phyloP scores from a whole-genome alignment of 2,797 vertebrate genomes.

The Acrossocheilus fasciatus region DNA sequence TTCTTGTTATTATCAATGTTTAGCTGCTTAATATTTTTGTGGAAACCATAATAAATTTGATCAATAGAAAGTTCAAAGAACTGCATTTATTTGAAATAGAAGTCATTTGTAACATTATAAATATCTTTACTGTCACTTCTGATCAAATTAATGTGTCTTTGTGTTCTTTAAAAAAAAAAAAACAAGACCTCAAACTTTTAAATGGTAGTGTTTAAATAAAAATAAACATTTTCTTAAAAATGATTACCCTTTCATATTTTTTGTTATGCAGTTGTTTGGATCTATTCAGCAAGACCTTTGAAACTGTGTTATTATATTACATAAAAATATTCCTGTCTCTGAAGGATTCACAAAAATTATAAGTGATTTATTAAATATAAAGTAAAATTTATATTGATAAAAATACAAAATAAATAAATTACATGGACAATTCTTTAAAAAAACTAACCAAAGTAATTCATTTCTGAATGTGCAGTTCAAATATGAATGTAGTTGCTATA shows the following conservation, averaged over 20 bases:
- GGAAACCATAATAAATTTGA: background rate
- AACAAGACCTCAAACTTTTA: too few species aligned
- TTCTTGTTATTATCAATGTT: background rate
- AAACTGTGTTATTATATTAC: background rate
- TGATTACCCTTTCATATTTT: background rate
- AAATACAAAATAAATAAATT: background rate
- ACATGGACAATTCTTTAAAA: background rate
- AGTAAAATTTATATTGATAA: too few species aligned
- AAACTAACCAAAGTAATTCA: background rate
- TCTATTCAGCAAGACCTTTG: background rate
- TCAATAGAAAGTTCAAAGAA: background rate
- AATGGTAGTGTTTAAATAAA: too few species aligned
- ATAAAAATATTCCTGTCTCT: background rate
- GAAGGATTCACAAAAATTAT: background rate
- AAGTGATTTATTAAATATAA: background rate
- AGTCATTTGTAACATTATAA: background rate
- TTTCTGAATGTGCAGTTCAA: background rate
- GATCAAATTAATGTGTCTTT: background rate
- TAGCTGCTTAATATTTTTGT: background rate
- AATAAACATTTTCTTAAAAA: background rate
- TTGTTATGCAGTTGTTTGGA: background rate
- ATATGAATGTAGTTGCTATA: background rate
- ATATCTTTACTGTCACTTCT: background rate
- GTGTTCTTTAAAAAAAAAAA: too few species aligned
- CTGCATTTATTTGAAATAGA: background rate